These are phyloP conservation scores for Halesus radiatus DNA, from an alignment of 1,140 invertebrate species.

Conservation along the genomic window DNA sequence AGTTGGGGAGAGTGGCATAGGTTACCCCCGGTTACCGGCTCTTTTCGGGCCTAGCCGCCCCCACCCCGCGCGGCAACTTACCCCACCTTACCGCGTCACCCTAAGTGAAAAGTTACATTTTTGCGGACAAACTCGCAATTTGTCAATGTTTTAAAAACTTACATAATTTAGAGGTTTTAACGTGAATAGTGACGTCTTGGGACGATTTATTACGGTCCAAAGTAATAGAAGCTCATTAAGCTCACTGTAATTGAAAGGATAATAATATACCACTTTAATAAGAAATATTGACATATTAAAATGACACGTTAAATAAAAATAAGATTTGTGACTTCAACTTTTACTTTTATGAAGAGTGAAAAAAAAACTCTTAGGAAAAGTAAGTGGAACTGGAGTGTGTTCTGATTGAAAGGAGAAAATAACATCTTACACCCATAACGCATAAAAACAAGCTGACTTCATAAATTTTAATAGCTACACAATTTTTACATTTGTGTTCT, in stretches of 20 bases:
- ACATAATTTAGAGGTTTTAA: constrained; percentile 19
- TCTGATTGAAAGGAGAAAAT: too few relatives aligned
- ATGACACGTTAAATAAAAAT: not conserved
- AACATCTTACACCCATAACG: too few relatives aligned
- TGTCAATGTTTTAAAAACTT: constrained; percentile 31
- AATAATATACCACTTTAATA: not conserved
- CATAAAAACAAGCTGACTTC: too few relatives aligned
- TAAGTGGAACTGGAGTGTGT: too few relatives aligned
- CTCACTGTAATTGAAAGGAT: not conserved
- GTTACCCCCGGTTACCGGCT: constrained; percentile 2
- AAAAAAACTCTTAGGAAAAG: too few relatives aligned
- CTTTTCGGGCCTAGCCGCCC: not conserved
- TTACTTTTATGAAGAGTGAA: too few relatives aligned
- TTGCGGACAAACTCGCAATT: constrained; percentile 28
- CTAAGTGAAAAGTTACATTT: constrained; percentile 32
- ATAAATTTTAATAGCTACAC: too few relatives aligned
- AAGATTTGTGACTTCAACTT: too few relatives aligned
- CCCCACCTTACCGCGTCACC: constrained; percentile 5
- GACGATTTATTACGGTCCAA: constrained; percentile 13
- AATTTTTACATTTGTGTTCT: too few relatives aligned
- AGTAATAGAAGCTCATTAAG: not conserved
- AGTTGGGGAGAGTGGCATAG: constrained; percentile 1
- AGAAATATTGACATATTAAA: not conserved
- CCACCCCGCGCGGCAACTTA: not conserved
- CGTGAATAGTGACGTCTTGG: constrained; percentile 13